phyloP scores from a whole-genome alignment of 2,113 vertebrate species.

The Ranitomeya imitator region DNA sequence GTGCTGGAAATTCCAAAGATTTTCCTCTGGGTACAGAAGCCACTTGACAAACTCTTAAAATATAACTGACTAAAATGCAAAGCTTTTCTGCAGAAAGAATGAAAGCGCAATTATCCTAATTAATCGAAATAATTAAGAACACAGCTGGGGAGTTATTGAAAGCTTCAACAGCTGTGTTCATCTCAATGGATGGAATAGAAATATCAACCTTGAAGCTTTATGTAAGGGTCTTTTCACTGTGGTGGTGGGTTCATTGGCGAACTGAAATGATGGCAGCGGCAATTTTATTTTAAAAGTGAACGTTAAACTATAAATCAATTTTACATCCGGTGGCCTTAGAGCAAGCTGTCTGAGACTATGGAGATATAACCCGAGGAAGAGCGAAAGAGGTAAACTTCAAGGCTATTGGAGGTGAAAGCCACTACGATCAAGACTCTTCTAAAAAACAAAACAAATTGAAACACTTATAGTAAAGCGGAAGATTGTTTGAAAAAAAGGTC shows the following conservation, averaged over 20 bases:
- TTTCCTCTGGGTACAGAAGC: constrained; percentile 33
- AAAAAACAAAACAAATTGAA: background rate
- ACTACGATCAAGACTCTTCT: background rate
- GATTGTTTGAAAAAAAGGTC: background rate
- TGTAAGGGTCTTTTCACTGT: background rate
- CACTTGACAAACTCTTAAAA: constrained; percentile 52
- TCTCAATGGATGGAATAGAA: constrained; percentile 23
- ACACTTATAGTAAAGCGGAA: background rate
- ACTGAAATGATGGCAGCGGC: background rate
- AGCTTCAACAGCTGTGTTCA: constrained; percentile 45
- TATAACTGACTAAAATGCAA: constrained; percentile 29
- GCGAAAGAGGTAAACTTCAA: background rate
- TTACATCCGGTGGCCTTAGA: background rate
- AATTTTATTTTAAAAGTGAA: background rate
- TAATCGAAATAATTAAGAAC: constrained; percentile 57
- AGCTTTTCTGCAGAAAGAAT: constrained; percentile 50
- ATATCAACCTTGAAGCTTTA: constrained; percentile 26
- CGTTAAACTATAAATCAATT: background rate
- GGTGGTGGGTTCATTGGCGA: background rate
- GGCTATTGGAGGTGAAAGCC: background rate
- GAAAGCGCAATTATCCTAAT: constrained; percentile 54
- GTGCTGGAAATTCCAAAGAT: constrained; percentile 32
- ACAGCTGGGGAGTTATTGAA: constrained; percentile 53
- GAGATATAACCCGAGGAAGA: background rate
- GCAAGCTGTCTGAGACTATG: background rate